Evolutionary conservation across 2,113 vertebrate genomes (phyloP).

Genomic region (Aspiorhynchus laticeps): DNA sequence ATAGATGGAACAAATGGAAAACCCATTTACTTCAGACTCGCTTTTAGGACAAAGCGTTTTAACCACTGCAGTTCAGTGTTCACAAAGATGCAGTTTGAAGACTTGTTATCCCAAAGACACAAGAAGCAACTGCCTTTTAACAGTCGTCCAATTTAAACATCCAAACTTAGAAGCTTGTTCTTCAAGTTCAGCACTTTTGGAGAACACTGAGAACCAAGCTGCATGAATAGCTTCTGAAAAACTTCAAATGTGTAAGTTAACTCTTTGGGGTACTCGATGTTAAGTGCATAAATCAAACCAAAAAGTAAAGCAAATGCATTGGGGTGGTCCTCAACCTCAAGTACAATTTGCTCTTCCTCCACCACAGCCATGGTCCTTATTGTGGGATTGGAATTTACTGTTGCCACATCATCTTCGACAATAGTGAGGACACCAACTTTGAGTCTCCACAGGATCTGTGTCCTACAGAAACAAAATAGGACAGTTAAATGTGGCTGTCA

Average conservation of each 20-base stretch:
- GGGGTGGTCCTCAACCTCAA: background rate
- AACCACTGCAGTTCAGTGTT: no score
- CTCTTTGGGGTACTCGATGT: background rate
- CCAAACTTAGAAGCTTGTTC: background rate
- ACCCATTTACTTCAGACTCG: no score
- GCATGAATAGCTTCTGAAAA: background rate
- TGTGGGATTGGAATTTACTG: background rate
- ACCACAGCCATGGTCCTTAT: background rate
- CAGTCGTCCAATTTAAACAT: background rate
- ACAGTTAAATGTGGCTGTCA: no score
- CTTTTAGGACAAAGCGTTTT: no score
- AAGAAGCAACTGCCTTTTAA: no score
- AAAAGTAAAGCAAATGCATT: background rate
- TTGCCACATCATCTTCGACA: background rate
- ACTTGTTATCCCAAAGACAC: no score
- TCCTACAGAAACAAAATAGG: no score
- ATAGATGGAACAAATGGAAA: no score
- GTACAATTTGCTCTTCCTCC: slow-evolving; percentile 4
- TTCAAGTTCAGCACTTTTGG: background rate
- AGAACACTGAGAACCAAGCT: background rate
- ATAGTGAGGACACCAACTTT: background rate
- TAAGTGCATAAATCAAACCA: background rate
- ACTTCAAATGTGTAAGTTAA: no score
- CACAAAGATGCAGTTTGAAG: no score
- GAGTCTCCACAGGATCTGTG: background rate